Base-by-base conservation (phyloP, 2,113 vertebrate species). In the Actinemys pallida region DNA sequence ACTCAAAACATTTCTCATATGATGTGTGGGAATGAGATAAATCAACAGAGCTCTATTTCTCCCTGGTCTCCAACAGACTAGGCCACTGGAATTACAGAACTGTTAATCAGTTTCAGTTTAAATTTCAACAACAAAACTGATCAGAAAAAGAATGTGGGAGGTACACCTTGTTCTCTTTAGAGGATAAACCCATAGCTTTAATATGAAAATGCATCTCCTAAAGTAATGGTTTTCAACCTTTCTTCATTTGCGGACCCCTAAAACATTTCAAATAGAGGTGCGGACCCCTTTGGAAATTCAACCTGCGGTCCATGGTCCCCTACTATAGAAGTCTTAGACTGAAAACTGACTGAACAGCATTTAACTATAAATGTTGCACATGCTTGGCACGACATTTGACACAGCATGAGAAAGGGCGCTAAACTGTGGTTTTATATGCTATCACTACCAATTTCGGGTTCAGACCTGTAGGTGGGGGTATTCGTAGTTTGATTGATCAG, bases 51-150 rank as follows among this genome's bases (percentile, higher is more conserved):
- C 52, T 83, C 42, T 82, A 87, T 78, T 62, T 49, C 47, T 90
- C 59, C 62, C 4, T 0, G 2, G 45, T 54, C 13, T 88, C 79
- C 78, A 90, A 84, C 47, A 75, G 49, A 69, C 11, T 76, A 27
- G 20, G 17, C 9, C 31, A 69, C n/a, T 84, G 45, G 83, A 96
- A 69, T 8, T 95, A 76, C 65, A 92, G 88, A 96, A 94, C 79
- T 49, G 16, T 20, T 78, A 53, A n/a, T 53, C 84, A 10, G 62
- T 85, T 95, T 84, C 84, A 54, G 16, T 90, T 90, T 85, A 87
- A 93, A 88, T 29, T 4, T 87, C 1, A 2, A 72, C 52, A 83
- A 54, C 10, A 54, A 31, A 90, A 69, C 3, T 7, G 10, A 90
- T 69, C 3, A 81, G 81, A n/a, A 83, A 69, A 65, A 1, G 86